Conservation (phyloP, 2,888 invertebrate genomes). For the Glaucopsyche alexis region DNA sequence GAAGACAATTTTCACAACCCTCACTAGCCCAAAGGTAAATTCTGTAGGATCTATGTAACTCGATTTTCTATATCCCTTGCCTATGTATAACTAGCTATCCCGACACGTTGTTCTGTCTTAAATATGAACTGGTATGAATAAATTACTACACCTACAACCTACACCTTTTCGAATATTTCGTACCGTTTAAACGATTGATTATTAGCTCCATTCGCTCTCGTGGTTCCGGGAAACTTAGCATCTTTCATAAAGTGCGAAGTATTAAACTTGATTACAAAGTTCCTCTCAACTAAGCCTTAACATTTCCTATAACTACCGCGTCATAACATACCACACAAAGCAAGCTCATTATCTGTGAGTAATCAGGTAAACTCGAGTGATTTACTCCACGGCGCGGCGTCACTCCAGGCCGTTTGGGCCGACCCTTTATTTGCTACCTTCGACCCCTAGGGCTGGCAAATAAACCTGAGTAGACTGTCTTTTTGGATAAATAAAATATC, state of each 20-base stretch:
- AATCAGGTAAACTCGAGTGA: conserved; percentile 34
- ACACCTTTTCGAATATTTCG: too few relatives aligned
- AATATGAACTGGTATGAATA: too few relatives aligned
- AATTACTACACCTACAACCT: too few relatives aligned
- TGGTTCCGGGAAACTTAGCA: not conserved
- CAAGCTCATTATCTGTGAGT: conserved; percentile 31
- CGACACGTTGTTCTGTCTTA: too few relatives aligned
- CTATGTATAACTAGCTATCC: conserved; percentile 7
- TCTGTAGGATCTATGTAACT: not conserved
- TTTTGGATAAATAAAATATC: not conserved
- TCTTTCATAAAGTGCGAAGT: too few relatives aligned
- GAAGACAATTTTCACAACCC: conserved; percentile 12
- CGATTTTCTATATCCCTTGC: not conserved
- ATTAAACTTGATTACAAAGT: too few relatives aligned
- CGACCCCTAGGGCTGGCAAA: conserved; percentile 40
- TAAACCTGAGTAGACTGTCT: not conserved
- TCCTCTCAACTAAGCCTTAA: not conserved
- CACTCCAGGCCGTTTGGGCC: conserved; percentile 35
- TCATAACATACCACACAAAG: conserved; percentile 14
- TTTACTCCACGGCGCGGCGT: conserved; percentile 34
- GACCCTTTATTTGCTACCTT: conserved; percentile 41
- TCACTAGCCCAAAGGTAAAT: conserved; percentile 10
- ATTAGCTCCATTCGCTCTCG: too few relatives aligned
- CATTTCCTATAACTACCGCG: not conserved
- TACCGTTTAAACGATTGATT: too few relatives aligned